A percentile compares a stretch with the other conserved stretches of the same genome.
Evolutionary conservation across 1,140 invertebrate species (phyloP).

Genomic region (Zaprionus inermis): DNA sequence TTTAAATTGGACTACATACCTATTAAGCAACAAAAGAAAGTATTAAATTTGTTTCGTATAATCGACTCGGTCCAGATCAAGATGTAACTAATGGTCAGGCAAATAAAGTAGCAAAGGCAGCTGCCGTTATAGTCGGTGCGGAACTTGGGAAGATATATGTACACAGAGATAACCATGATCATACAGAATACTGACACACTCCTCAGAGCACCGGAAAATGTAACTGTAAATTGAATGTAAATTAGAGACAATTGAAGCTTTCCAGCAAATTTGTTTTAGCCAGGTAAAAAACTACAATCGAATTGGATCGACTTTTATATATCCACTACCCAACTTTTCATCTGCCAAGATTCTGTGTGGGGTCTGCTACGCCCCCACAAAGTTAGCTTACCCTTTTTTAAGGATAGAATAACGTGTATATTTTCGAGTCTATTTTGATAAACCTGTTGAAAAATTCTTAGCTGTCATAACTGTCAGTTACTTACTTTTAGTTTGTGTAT

Average conservation of each 20-base stretch:
- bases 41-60: not conserved
- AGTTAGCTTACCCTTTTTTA: too few species aligned
- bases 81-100: not conserved
- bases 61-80: not conserved
- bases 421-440: too few species aligned
- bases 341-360: too few species aligned
- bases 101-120: conserved; percentile 5
- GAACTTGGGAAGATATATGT: conserved; percentile 8
- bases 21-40: not conserved
- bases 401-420: too few species aligned
- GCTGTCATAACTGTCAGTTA: not conserved
- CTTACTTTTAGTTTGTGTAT: conserved; percentile 9
- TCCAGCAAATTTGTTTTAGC: too few species aligned
- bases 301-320: too few species aligned
- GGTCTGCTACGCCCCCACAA: too few species aligned
- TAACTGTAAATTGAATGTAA: conserved; percentile 8
- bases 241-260: not conserved
- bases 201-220: not conserved
- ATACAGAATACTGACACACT: conserved; percentile 9
- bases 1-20: not conserved
- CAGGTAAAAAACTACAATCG: too few species aligned
- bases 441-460: too few species aligned
- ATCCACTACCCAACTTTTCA: too few species aligned
- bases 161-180: not conserved
- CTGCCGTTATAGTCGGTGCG: not conserved